phyloP scores from a whole-genome alignment of 2,797 vertebrate genomes.

The Xiphorhynchus erythropygius region DNA sequence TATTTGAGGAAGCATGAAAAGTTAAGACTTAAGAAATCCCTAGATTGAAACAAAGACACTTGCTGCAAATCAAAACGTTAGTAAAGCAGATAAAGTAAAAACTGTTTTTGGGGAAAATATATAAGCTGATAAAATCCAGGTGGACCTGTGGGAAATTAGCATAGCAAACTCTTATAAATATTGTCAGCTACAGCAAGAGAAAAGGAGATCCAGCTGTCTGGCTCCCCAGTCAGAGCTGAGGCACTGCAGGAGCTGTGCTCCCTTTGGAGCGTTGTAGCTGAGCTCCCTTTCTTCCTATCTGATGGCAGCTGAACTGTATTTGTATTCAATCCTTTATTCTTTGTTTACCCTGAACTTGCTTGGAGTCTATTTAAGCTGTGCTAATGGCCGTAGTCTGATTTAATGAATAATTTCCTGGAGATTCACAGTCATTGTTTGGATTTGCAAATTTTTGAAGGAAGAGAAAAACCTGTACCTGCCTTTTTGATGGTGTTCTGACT shows the following conservation, averaged over 20 bases:
- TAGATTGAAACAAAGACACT: slow-evolving; percentile 25
- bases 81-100: neutral
- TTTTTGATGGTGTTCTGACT: neutral
- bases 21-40: slow-evolving; percentile 31
- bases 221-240: neutral
- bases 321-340: neutral
- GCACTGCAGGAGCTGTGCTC: neutral
- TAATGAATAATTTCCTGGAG: neutral
- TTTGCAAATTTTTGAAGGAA: neutral
- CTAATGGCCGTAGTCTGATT: neutral
- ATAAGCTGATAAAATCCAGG: neutral
- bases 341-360: neutral
- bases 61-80: neutral
- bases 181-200: neutral
- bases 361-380: neutral
- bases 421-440: neutral
- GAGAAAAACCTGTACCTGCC: neutral
- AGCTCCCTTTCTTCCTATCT: neutral
- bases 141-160: neutral
- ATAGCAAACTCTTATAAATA: neutral
- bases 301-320: neutral
- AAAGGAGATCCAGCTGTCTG: neutral
- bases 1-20: slow-evolving; percentile 11
- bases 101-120: neutral
- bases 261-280: neutral